phyloP scores from a whole-genome alignment of 2,888 invertebrate genomes.

The Microctonus aethiopoides region DNA sequence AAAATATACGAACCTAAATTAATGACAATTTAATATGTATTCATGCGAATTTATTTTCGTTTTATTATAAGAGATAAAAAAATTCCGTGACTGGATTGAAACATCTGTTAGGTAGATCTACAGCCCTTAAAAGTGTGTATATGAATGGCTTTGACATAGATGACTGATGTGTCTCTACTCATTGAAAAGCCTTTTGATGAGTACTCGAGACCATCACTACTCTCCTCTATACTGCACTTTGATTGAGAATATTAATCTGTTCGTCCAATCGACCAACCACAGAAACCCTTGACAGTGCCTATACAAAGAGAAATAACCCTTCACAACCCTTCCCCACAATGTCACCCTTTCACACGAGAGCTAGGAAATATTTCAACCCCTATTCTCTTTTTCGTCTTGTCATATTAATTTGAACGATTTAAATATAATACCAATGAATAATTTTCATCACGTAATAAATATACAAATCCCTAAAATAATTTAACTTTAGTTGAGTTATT shows the following conservation, averaged over 20 bases:
- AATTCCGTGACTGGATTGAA: not conserved
- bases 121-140: not conserved
- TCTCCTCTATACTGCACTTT: not conserved
- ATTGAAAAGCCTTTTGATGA: constrained; percentile 13
- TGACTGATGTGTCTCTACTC: not conserved
- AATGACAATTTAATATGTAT: constrained; percentile 44
- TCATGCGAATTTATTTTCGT: too few species aligned
- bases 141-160: not conserved
- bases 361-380: constrained; percentile 20
- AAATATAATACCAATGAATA: not conserved
- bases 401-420: constrained; percentile 48
- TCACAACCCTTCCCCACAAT: constrained; percentile 7
- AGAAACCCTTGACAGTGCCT: not conserved
- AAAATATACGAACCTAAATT: constrained; percentile 50
- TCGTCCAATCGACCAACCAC: constrained; percentile 17
- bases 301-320: not conserved
- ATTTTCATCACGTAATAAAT: not conserved
- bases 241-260: constrained; percentile 23
- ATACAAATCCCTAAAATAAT: not conserved
- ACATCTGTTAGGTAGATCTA: not conserved
- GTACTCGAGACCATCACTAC: constrained; percentile 2
- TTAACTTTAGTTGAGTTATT: not conserved
- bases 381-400: constrained; percentile 2
- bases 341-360: not conserved
- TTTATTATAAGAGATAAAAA: too few species aligned